Conservation (phyloP, 2,888 invertebrate genomes). For the Drosophila trichaetosa region DNA sequence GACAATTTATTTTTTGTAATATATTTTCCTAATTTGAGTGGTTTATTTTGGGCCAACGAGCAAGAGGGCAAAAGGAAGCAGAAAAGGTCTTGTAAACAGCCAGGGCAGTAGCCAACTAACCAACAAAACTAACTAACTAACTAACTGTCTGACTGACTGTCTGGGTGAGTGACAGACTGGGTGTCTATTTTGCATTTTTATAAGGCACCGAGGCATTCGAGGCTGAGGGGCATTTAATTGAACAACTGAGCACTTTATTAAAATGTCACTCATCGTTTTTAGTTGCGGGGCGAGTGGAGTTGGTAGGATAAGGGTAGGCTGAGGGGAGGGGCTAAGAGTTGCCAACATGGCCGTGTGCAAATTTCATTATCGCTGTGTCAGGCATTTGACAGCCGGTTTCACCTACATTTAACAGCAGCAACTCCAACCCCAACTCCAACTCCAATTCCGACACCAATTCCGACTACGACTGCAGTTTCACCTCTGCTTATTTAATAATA, state of each 20-base stretch:
- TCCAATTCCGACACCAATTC: slow-evolving; percentile 14
- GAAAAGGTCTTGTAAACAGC: slow-evolving; percentile 9
- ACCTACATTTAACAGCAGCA: slow-evolving; percentile 70
- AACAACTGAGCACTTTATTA: slow-evolving; percentile 80
- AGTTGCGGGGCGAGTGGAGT: slow-evolving; percentile 7
- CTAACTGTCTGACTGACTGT: slow-evolving; percentile 19
- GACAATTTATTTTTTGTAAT: not conserved
- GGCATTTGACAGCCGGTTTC: slow-evolving; percentile 74
- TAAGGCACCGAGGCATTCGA: slow-evolving; percentile 24
- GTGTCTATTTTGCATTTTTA: slow-evolving; percentile 60
- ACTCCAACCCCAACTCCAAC: slow-evolving; percentile 3
- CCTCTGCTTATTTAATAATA: slow-evolving; percentile 16
- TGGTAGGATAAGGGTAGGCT: not conserved
- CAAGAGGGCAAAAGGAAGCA: slow-evolving; percentile 2
- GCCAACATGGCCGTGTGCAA: slow-evolving; percentile 63
- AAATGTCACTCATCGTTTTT: slow-evolving; percentile 76
- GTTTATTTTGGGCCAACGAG: slow-evolving; percentile 11
- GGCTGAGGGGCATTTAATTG: slow-evolving; percentile 67
- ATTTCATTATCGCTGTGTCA: slow-evolving; percentile 77
- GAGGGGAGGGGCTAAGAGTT: not conserved
- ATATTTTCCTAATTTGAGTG: not conserved
- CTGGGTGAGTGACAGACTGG: slow-evolving; percentile 18
- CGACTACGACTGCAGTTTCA: slow-evolving; percentile 7
- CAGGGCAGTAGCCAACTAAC: slow-evolving; percentile 19
- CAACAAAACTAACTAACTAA: slow-evolving; percentile 29